Base-by-base conservation (phyloP, 1,140 invertebrate species). In the Cylas formicarius region DNA sequence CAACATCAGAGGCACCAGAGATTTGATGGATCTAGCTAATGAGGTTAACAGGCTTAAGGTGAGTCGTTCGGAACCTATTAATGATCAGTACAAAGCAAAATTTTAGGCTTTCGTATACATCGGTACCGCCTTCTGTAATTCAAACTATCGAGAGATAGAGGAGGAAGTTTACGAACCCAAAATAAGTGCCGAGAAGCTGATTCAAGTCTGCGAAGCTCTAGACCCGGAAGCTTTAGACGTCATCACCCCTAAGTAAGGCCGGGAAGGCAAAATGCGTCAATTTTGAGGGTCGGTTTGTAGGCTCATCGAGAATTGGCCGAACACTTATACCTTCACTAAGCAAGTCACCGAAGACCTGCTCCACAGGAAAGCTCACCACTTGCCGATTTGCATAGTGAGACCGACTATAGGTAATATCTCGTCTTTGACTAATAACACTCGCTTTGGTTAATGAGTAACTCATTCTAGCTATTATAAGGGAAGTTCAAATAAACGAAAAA, bases 91-190 rank as follows among this genome's bases (percentile, higher is more conserved):
- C n/a, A n/a, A n/a, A n/a, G n/a, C n/a, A n/a, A n/a, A n/a, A n/a
- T 50, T 55, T 17, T 33, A 57, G 60, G 27, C 45, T 11, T 61
- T 61, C 37, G 44, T 63, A 4, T 53, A 55, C 27, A 39, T 83
- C 18, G 82, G 80, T 2, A 82, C 81, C 0, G 80, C 78, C 4
- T 83, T 72, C 62, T 70, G 76, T 2, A 69, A 80, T 42, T 82
- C 78, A 55, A 58, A 72, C 32, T 46, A 60, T 2, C 27, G 29
- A 9, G 34, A 52, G 26, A 56, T 63, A 3, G 46, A 53, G 3
- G 62, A 82, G 62, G 63, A 69, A 48, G 70, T 68, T 56, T 77
- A 76, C 47, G 38, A 62, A 4, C 48, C 69, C 2, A 65, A 64
- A 7, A 66, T 74, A 0, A 58, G 65, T 10, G 58, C 58, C 2